Evolutionary conservation across 2,888 invertebrate species (phyloP).

Genomic region (Papilio elwesi): DNA sequence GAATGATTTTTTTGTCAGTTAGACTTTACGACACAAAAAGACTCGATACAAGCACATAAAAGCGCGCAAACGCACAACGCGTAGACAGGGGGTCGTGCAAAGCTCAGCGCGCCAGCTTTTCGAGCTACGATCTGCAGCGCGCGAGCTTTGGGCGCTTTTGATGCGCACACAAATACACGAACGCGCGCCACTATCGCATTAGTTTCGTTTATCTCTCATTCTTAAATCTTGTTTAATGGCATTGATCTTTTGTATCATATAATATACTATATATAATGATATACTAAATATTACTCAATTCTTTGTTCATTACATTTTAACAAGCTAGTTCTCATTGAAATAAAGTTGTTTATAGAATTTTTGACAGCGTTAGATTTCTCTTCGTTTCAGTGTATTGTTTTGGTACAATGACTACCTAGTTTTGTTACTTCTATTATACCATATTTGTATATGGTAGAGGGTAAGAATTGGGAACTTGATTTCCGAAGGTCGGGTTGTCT

Average conservation of each 20-base stretch:
- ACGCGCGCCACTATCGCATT: not conserved
- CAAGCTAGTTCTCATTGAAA: too few species aligned
- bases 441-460: too few species aligned
- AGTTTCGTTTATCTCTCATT: not conserved
- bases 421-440: too few species aligned
- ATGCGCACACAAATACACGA: constrained; percentile 7
- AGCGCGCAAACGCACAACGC: not conserved
- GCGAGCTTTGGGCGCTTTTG: constrained; percentile 25
- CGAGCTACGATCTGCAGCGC: constrained; percentile 27
- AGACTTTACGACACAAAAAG: not conserved
- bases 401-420: too few species aligned
- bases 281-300: too few species aligned
- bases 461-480: too few species aligned
- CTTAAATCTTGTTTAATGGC: not conserved
- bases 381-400: too few species aligned
- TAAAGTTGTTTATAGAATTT: too few species aligned
- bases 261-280: too few species aligned
- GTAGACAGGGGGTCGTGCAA: constrained; percentile 29
- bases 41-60: constrained; percentile 22
- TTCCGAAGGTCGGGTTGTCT: too few species aligned
- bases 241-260: not conserved
- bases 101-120: constrained; percentile 14
- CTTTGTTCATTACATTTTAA: too few species aligned
- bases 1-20: not conserved
- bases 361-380: too few species aligned